These are phyloP conservation scores for Coecobrya sp. DNA, from an alignment of 2,888 invertebrate genomes.

Conservation along the genomic window DNA sequence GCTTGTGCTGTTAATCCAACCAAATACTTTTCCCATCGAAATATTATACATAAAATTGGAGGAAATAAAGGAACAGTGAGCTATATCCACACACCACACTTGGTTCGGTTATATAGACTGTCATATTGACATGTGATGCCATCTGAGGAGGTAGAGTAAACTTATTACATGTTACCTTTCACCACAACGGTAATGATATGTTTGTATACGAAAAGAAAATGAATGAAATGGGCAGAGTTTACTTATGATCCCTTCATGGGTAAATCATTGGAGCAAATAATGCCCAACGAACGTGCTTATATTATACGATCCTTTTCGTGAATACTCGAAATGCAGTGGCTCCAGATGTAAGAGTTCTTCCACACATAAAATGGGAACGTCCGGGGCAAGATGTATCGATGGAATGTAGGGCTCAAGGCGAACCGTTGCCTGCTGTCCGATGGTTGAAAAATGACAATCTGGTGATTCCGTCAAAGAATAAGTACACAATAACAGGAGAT, in stretches of 20 bases:
- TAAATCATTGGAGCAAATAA: conserved; percentile 75
- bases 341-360: conserved; percentile 92
- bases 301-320: background rate
- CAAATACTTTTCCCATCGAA: background rate
- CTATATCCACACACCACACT: background rate
- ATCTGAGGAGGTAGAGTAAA: conserved; percentile 1
- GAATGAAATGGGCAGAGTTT: conserved; percentile 62
- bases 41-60: background rate
- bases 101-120: background rate
- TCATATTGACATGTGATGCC: background rate
- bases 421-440: conserved; percentile 88
- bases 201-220: conserved; percentile 23
- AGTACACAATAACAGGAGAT: conserved; percentile 91
- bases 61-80: background rate
- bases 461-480: conserved; percentile 89
- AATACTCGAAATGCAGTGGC: conserved; percentile 89
- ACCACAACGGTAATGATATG: conserved; percentile 1
- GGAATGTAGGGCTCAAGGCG: conserved; percentile 89
- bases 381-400: conserved; percentile 91
- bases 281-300: conserved; percentile 31
- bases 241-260: conserved; percentile 66
- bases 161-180: conserved; percentile 9
- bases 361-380: conserved; percentile 91
- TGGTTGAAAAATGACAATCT: conserved; percentile 93
- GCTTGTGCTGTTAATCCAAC: conserved; percentile 49